phyloP scores from a whole-genome alignment of 1,140 invertebrate genomes.

The Drosophila nigromelanica region DNA sequence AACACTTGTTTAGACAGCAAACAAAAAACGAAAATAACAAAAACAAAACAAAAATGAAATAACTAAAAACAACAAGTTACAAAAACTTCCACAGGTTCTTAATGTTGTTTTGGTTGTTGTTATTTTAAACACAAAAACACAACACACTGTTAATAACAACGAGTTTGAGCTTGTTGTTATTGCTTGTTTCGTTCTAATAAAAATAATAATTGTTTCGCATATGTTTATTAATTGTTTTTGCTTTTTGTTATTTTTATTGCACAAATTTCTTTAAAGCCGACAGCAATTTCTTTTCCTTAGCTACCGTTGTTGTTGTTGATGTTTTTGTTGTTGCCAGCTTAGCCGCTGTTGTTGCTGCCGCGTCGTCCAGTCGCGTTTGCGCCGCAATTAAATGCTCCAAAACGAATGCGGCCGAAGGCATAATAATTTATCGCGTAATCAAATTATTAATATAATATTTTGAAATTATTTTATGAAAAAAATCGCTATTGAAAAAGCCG shows the following conservation, averaged over 20 bases:
- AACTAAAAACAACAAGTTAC: slow-evolving; percentile 12
- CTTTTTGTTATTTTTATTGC: slow-evolving; percentile 49
- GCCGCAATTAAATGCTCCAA: slow-evolving; percentile 80
- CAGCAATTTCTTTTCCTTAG: slow-evolving; percentile 64
- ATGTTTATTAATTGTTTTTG: slow-evolving; percentile 16
- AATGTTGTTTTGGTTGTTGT: slow-evolving; percentile 11
- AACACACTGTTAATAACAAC: slow-evolving; percentile 18
- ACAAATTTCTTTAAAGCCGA: slow-evolving; percentile 68
- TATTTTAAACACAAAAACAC: slow-evolving; percentile 29
- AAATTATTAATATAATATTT: slow-evolving; percentile 1
- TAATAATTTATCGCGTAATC: slow-evolving; percentile 45
- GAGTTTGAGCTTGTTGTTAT: slow-evolving; percentile 1
- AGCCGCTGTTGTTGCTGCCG: slow-evolving; percentile 24
- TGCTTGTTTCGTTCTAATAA: slow-evolving; percentile 19
- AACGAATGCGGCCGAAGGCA: slow-evolving; percentile 75
- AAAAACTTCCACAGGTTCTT: slow-evolving; percentile 35
- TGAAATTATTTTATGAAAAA: neutral
- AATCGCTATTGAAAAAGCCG: slow-evolving; percentile 25
- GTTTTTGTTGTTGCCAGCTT: slow-evolving; percentile 11
- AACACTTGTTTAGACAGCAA: slow-evolving; percentile 13
- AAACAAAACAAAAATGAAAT: neutral
- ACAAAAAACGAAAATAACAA: slow-evolving; percentile 5
- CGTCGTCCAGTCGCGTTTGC: slow-evolving; percentile 70
- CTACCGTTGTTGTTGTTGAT: slow-evolving; percentile 27
- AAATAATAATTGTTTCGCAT: slow-evolving; percentile 26